A percentile compares a stretch with the other conserved stretches of the same genome.
These are phyloP conservation scores for Philaethria dido DNA, from an alignment of 2,888 invertebrate genomes.

Conservation along the genomic window DNA sequence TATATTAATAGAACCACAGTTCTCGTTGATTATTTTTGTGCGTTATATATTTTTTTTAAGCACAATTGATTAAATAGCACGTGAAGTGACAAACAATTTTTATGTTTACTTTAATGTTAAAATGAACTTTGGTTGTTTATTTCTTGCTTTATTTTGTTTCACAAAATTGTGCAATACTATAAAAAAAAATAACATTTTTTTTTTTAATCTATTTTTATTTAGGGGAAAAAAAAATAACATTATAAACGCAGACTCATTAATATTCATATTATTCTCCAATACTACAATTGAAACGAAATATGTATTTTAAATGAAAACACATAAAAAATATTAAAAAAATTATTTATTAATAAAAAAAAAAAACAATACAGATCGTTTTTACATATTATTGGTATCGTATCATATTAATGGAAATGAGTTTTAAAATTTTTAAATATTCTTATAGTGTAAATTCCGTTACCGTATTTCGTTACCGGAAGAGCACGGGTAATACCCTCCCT, in stretches of 20 bases:
- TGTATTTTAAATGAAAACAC: not conserved
- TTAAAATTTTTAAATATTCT: too few species aligned
- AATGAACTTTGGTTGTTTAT: not conserved
- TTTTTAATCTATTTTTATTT: too few species aligned
- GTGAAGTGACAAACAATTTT: not conserved
- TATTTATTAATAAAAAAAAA: not conserved
- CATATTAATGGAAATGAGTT: too few species aligned
- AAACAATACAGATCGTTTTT: not conserved
- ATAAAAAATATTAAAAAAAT: not conserved
- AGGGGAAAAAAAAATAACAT: too few species aligned
- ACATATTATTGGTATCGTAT: not conserved
- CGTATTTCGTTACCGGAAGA: too few species aligned
- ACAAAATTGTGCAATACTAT: slow-evolving; percentile 1
- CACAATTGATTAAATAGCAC: slow-evolving; percentile 10
- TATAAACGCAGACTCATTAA: too few species aligned
- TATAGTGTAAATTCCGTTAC: too few species aligned
- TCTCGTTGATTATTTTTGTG: not conserved
- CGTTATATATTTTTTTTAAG: slow-evolving; percentile 5
- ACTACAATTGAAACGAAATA: not conserved
- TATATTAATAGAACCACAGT: slow-evolving; percentile 13
- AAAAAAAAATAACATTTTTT: too few species aligned
- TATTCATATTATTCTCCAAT: too few species aligned
- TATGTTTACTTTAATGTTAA: not conserved
- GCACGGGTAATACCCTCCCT: too few species aligned
- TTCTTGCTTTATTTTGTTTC: not conserved